These are phyloP conservation scores for Drosophila orena DNA, from an alignment of 1,140 invertebrate species.

Conservation along the genomic window DNA sequence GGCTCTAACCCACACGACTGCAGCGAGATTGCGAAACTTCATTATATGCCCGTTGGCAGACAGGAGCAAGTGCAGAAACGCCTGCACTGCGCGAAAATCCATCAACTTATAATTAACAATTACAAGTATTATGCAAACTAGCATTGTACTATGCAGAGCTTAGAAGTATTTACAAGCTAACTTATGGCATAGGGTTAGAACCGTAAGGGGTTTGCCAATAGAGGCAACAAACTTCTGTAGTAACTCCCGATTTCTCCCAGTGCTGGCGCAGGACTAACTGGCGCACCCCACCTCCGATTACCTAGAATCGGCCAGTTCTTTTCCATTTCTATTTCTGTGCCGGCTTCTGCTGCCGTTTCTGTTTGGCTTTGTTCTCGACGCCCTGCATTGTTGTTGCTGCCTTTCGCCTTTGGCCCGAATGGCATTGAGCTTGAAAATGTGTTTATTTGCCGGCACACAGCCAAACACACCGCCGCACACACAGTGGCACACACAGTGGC, in stretches of 20 bases:
- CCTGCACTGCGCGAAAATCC: slow-evolving; percentile 1
- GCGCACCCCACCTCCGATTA: neutral
- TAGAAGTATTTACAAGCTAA: too few species aligned
- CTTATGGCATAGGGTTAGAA: too few species aligned
- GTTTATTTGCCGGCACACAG: slow-evolving; percentile 62
- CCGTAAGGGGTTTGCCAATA: too few species aligned
- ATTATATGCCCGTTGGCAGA: slow-evolving; percentile 70
- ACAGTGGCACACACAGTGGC: too few species aligned
- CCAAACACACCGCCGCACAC: slow-evolving; percentile 7
- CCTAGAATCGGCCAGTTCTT: slow-evolving; percentile 49
- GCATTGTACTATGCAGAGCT: too few species aligned
- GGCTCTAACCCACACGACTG: slow-evolving; percentile 22
- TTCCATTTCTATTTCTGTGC: slow-evolving; percentile 71
- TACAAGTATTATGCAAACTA: too few species aligned
- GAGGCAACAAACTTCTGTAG: neutral
- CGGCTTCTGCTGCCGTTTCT: slow-evolving; percentile 52
- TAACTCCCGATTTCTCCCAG: slow-evolving; percentile 7
- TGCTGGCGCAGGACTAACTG: slow-evolving; percentile 17
- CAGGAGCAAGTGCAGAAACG: slow-evolving; percentile 17
- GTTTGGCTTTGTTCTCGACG: slow-evolving; percentile 73
- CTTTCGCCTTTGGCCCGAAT: slow-evolving; percentile 49
- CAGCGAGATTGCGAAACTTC: slow-evolving; percentile 80
- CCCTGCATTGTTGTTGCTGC: slow-evolving; percentile 23
- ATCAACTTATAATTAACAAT: too few species aligned
- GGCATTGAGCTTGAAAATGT: slow-evolving; percentile 83